phyloP scores from a whole-genome alignment of 2,113 vertebrate species.

The Apodemus sylvaticus region DNA sequence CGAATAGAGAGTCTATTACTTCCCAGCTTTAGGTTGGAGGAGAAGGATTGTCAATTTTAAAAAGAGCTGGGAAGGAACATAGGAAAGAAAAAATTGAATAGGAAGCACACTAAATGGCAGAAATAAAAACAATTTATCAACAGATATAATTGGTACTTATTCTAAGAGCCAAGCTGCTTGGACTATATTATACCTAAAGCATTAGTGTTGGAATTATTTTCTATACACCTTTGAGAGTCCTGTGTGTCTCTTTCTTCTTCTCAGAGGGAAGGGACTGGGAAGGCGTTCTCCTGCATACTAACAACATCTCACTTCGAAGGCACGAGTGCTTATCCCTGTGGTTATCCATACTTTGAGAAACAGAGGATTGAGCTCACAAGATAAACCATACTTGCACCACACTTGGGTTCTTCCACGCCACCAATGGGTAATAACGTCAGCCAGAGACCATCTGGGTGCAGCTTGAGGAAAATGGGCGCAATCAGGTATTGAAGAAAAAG shows the following conservation, averaged over 20 bases:
- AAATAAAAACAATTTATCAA: background rate
- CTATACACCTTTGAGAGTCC: background rate
- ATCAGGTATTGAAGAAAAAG: background rate
- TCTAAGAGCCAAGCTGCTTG: background rate
- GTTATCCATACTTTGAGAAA: background rate
- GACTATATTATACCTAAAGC: background rate
- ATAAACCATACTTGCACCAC: background rate
- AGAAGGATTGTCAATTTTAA: background rate
- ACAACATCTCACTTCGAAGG: background rate
- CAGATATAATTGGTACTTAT: background rate
- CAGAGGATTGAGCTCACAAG: background rate
- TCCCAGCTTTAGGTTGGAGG: background rate
- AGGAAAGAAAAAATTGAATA: background rate
- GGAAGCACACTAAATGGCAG: background rate
- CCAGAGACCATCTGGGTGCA: background rate
- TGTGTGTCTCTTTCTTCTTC: background rate
- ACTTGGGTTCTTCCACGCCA: background rate
- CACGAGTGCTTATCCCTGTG: background rate
- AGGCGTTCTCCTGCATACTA: background rate
- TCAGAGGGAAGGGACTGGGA: background rate
- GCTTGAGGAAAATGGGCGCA: background rate
- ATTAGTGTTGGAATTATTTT: slow-evolving; percentile 1
- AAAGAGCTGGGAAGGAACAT: background rate
- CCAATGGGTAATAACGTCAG: background rate
- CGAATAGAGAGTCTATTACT: background rate